Evolutionary conservation across 2,113 vertebrate genomes (phyloP), one percentile per base, ranked within the genome.

Genomic region (pig (Sus scrofa)): DNA sequence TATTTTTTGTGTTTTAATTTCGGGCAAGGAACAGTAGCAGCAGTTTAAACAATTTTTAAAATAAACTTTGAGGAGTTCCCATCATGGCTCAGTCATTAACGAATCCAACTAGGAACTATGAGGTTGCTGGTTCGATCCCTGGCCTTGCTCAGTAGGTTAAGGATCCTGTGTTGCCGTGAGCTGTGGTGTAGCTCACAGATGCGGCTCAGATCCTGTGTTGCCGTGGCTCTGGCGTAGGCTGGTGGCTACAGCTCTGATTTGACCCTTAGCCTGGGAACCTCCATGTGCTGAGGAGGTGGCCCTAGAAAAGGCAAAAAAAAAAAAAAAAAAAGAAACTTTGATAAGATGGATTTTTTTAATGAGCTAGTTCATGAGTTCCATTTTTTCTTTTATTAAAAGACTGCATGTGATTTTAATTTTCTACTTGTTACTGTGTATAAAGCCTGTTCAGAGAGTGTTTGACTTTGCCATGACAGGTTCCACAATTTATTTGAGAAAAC

Each of bases 401-500:
- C 24, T 54, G 1, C 15, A 26, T 73, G 39, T 54, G 88, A 9
- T 84, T 95, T 94, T 84, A 19, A 71, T 86, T 92, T 93, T 89
- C 6, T 78, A 3, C 58, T 93, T 85, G 78, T 78, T 89, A 22
- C 15, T 27, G 7, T 90, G 18, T 91, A 67, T 77, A 73, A 93
- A 79, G 3, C 30, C 37, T 81, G 20, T 86, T 86, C 65, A 52
- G 52, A 14, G 20, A 85, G 26, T 84, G 22, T 91, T 58, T 37
- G 65, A 52, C 26, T 89, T 91, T 73, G 39, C 50, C 81, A 9
- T 79, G 58, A 68, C 67, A 81, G 34, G 7, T 62, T 87, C 77
- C 24, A 87, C 20, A 88, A 27, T 92, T 96, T 96, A 89, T 86
- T 92, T 89, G 65, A 79, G 50, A 85, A 93, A 97, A 86, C 39